Conservation (phyloP, 92 coral and sea anemone species). For the Chrysogorgia sp. region DNA sequence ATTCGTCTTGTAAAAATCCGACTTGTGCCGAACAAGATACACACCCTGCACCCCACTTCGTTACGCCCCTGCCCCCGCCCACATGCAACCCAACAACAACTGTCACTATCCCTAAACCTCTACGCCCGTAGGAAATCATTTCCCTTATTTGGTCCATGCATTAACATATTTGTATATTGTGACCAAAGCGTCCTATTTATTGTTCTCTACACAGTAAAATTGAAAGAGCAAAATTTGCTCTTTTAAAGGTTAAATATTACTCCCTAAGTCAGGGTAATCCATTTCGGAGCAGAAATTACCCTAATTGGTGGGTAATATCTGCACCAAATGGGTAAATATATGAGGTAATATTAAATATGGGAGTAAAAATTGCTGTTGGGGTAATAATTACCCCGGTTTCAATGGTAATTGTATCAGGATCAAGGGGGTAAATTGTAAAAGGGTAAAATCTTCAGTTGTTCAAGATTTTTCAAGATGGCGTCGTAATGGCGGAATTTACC, state of each 20-base stretch:
- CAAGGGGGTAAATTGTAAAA: no score
- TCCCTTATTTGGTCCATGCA: no score
- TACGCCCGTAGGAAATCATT: no score
- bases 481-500: not conserved
- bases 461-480: constrained; percentile 5
- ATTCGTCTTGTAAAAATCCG: no score
- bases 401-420: not conserved
- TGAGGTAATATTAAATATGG: not conserved
- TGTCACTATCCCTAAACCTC: no score
- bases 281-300: constrained; percentile 11
- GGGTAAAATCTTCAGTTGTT: no score
- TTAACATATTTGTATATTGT: no score
- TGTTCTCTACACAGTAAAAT: constrained; percentile 25
- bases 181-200: no score
- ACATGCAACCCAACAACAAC: no score
- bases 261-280: constrained; percentile 30
- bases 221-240: constrained; percentile 44
- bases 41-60: no score
- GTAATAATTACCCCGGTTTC: not conserved
- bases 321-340: not conserved
- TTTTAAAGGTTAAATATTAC: constrained; percentile 27
- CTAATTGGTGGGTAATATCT: constrained; percentile 19
- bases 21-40: no score
- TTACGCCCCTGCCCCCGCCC: no score
- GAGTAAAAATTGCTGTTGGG: not conserved